phyloP scores from a whole-genome alignment of 2,113 vertebrate species.

The Notarius lentiginosus region DNA sequence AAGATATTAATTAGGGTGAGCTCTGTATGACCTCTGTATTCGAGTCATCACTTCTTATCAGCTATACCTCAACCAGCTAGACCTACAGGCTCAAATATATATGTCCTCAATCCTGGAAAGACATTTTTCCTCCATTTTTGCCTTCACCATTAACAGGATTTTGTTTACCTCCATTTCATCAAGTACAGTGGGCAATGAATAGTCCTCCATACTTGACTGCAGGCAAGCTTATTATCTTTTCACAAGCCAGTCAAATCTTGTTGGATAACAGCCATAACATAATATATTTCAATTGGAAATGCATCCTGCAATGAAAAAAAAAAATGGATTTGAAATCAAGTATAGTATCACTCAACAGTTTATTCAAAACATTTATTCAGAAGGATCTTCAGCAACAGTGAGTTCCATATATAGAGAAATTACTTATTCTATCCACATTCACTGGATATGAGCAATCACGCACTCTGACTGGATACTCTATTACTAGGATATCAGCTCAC shows the following conservation, averaged over 20 bases:
- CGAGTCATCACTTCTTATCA: not conserved
- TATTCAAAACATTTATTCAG: not conserved
- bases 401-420: no score
- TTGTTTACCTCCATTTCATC: not conserved
- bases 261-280: not conserved
- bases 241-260: not conserved
- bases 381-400: not conserved
- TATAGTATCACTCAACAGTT: not conserved
- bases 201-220: not conserved
- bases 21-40: not conserved
- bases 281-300: not conserved
- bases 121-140: not conserved
- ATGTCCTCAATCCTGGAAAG: not conserved
- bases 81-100: not conserved
- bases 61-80: not conserved
- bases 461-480: no score
- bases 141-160: not conserved
- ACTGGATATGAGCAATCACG: no score
- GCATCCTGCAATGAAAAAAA: not conserved
- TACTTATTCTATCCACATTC: no score
- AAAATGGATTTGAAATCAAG: not conserved
- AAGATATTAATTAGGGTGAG: not conserved
- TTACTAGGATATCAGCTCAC: no score
- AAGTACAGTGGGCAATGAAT: not conserved
- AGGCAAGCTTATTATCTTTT: not conserved